These are phyloP conservation scores for Sphaerodactylus townsendi DNA, from an alignment of 2,113 vertebrate species.

Conservation along the genomic window DNA sequence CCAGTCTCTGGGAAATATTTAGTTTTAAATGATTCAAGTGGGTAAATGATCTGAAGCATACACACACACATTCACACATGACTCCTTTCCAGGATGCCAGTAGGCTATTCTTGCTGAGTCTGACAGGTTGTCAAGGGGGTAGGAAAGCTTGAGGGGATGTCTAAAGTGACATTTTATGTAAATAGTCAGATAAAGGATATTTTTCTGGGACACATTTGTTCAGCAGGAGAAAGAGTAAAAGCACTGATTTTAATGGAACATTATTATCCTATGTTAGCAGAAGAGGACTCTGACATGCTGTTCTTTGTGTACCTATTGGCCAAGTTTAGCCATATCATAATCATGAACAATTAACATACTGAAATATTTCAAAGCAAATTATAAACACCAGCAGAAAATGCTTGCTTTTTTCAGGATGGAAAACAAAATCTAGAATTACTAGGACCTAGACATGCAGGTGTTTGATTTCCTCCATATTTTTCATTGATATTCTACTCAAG, in stretches of 20 bases:
- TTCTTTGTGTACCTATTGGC: background rate
- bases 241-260: background rate
- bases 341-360: background rate
- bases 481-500: no score
- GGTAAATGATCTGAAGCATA: background rate
- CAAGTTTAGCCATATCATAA: background rate
- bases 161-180: background rate
- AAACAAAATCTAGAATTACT: no score
- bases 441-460: background rate
- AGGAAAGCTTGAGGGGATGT: background rate
- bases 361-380: background rate
- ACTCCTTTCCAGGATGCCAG: slow-evolving; percentile 22
- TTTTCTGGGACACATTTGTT: background rate
- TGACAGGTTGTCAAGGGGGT: slow-evolving; percentile 3
- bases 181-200: background rate
- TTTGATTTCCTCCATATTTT: no score
- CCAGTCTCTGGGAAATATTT: slow-evolving; percentile 35
- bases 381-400: background rate
- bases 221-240: background rate
- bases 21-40: slow-evolving; percentile 32
- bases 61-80: background rate
- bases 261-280: background rate
- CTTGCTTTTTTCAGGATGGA: background rate
- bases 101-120: background rate
- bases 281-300: background rate